Evolutionary conservation across 1,140 invertebrate species (phyloP).

Genomic region (Drosophila subobscura): DNA sequence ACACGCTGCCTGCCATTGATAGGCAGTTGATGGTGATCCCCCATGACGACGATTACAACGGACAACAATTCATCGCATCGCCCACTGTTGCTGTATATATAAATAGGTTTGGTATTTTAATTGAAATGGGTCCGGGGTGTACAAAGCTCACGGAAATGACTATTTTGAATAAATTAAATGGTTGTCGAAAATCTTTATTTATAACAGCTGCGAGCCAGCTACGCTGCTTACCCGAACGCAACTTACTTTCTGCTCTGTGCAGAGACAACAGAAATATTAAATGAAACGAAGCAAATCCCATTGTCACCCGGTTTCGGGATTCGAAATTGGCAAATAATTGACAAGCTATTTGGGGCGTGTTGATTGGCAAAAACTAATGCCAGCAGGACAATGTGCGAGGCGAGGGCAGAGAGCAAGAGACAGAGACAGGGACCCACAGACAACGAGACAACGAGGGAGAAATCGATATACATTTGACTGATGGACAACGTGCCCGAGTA

Average conservation of each 20-base stretch:
- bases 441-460: slow-evolving; percentile 31
- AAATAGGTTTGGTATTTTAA: slow-evolving; percentile 75
- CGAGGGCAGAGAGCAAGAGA: not conserved
- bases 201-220: slow-evolving; percentile 66
- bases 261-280: slow-evolving; percentile 65
- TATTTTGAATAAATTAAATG: slow-evolving; percentile 80
- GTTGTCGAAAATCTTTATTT: slow-evolving; percentile 72
- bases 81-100: slow-evolving; percentile 19
- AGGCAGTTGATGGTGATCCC: slow-evolving; percentile 72
- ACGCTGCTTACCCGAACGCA: slow-evolving; percentile 8
- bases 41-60: slow-evolving; percentile 76
- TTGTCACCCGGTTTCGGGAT: slow-evolving; percentile 70
- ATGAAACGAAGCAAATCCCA: slow-evolving; percentile 78
- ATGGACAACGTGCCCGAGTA: slow-evolving; percentile 57
- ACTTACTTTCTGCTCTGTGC: slow-evolving; percentile 30
- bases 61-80: slow-evolving; percentile 28
- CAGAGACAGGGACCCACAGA: slow-evolving; percentile 1
- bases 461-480: slow-evolving; percentile 79
- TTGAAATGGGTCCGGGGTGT: slow-evolving; percentile 57
- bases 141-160: slow-evolving; percentile 66
- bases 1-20: slow-evolving; percentile 65
- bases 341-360: slow-evolving; percentile 79
- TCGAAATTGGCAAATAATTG: slow-evolving; percentile 81
- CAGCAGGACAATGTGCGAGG: slow-evolving; percentile 38
- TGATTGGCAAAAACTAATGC: slow-evolving; percentile 80